Evolutionary conservation across 2,113 vertebrate genomes (phyloP), one percentile per base, ranked within the genome.

Genomic region (Hyaena hyaena): DNA sequence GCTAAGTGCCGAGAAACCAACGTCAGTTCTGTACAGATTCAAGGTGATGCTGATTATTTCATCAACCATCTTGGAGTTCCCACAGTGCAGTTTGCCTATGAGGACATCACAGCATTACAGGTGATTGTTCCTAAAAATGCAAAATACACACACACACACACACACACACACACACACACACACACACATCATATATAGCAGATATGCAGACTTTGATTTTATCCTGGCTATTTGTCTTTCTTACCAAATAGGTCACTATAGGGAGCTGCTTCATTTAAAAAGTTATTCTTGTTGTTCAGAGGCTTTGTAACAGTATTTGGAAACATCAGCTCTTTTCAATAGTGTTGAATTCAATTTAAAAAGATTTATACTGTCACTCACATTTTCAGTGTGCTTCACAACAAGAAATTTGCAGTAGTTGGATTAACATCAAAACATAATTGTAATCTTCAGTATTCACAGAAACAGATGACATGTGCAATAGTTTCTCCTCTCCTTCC

Each of bases 61-160:
- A 99, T 99, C 99, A 99, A 99, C 98, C 98, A 99, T 23, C 99
- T 99, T 16, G 99, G 99, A 88, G 98, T 99, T 48, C 99, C 99
- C 68, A 98, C 98, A 21, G n/a, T 96, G 7, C 99, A 99, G 97
- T 99, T 99, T 97, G 98, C 99, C 90, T 99, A 99, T 24, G 99
- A 99, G 92, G 99, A 99, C 97, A 97, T 98, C 92, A 98, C 93
- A 98, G 81, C 97, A 88, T 98, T 98, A 97, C 97, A 99, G 99
- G 99, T 99, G 99, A 73, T 92, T 98, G 9, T 33, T 16, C 53
- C 71, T 88, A 61, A 93, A 88, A 91, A 94, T 88, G n/a, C n/a
- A 83, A 31, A 35, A n/a, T 31, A 31, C 12, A 4, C 61, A 45
- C 16, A 26, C 9, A n/a, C 4, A 66, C 3, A 26, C 10, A 58